phyloP scores from a whole-genome alignment of 1,140 invertebrate genomes.

The Zelostemma sp. region DNA sequence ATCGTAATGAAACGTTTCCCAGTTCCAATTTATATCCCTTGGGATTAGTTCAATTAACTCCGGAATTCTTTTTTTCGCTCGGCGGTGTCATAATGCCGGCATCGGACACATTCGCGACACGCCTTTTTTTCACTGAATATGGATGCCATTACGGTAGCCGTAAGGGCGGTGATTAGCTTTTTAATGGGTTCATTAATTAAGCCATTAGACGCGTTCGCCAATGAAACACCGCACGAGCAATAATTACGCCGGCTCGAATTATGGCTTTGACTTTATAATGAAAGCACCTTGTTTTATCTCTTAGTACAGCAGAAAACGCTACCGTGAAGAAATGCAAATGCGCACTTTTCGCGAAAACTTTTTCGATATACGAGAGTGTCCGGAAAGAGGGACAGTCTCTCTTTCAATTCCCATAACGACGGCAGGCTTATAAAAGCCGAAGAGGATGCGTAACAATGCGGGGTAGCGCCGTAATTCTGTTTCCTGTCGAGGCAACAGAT shows the following conservation, averaged over 20 bases:
- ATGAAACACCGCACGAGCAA: conserved; percentile 26
- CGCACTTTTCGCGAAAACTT: too few relatives aligned
- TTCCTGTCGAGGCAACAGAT: conserved; percentile 38
- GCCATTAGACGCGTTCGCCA: conserved; percentile 42
- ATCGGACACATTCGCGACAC: not conserved
- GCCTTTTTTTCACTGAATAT: conserved; percentile 29
- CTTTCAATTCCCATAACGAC: not conserved
- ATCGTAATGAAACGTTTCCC: too few relatives aligned
- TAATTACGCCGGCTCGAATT: conserved; percentile 33
- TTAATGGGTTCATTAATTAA: conserved; percentile 50
- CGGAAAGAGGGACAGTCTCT: not conserved
- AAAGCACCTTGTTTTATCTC: too few relatives aligned
- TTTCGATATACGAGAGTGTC: not conserved
- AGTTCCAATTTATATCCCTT: too few relatives aligned
- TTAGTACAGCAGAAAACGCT: too few relatives aligned
- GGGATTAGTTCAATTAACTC: too few relatives aligned
- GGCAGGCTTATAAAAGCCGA: too few relatives aligned
- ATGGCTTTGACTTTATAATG: conserved; percentile 17
- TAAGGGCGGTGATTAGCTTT: conserved; percentile 44
- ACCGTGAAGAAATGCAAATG: too few relatives aligned
- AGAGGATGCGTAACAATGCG: conserved; percentile 24
- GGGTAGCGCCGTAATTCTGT: conserved; percentile 33
- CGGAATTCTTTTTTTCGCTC: not conserved
- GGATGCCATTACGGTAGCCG: conserved; percentile 28
- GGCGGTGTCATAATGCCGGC: conserved; percentile 12